Evolutionary conservation across 1,140 invertebrate species (phyloP).

Genomic region (Hylyphantes graminicola): DNA sequence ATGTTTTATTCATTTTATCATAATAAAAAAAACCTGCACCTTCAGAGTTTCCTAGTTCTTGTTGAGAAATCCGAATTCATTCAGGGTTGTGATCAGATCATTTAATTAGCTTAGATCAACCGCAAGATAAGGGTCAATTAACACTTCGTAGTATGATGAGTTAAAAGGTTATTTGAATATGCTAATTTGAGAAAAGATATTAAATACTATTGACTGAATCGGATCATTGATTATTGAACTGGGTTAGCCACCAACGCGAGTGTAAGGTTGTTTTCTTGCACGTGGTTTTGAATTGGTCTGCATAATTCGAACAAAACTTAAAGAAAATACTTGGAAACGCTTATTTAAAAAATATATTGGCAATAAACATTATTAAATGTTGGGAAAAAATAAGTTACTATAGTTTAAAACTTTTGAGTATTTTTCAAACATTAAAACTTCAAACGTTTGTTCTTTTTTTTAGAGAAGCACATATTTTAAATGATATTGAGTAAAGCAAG

Average conservation of each 20-base stretch:
- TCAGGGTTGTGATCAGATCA: conserved; percentile 21
- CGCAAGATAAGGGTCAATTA: conserved; percentile 42
- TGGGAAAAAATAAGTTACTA: too few relatives aligned
- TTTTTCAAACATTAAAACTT: too few relatives aligned
- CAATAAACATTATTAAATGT: too few relatives aligned
- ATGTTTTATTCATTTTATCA: conserved; percentile 40
- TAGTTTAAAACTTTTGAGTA: too few relatives aligned
- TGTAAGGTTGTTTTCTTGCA: background rate
- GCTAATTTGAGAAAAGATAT: background rate
- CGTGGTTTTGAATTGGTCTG: background rate
- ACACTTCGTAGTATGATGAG: conserved; percentile 31
- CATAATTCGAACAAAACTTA: background rate
- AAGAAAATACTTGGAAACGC: background rate
- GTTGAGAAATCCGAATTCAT: conserved; percentile 4
- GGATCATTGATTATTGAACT: background rate
- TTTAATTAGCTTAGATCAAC: conserved; percentile 22
- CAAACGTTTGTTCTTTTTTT: too few relatives aligned
- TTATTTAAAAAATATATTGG: too few relatives aligned
- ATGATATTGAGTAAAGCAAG: too few relatives aligned
- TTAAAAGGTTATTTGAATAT: conserved; percentile 36
- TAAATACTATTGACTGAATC: background rate
- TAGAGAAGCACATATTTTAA: too few relatives aligned
- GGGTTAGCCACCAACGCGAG: background rate
- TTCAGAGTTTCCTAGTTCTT: background rate
- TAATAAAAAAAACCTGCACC: conserved; percentile 13